Evolutionary conservation across 2,888 invertebrate species (phyloP), one percentile per base, ranked within the genome.

Genomic region (Tricholauxania praeusta): DNA sequence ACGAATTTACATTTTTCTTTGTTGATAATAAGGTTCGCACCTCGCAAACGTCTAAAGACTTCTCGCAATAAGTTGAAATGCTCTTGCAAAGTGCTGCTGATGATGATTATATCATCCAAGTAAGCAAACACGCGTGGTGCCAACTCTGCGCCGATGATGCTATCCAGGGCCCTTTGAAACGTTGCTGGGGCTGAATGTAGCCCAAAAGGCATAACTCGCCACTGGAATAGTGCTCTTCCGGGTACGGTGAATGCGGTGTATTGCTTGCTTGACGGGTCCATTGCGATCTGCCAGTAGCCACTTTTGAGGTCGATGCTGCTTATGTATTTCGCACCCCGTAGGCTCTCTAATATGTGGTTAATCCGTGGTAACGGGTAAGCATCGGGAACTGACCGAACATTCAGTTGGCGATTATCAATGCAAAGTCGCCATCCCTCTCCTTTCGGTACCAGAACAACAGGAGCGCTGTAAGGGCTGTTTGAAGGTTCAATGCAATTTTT

Each of bases 161-260:
- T 51, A 17, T 64, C 71, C 17, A 74, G 51, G 4, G 73, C 59
- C 8, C 70, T 12, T 59, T 73, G 73, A 60, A 73, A 73, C 7
- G 65, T 64, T 12, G 65, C 70, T 5, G 28, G 73, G 73, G 65
- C 73, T 2, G 73, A 73, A 22, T 73, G 73, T 17, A 73, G 48
- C 3, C 65, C 73, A 19, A 73, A 73, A 0, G 60, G 70, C 71
- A 73, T 73, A 0, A 71, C 67, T n/a, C 39, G 32, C 72, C 72
- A 74, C 19, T 72, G 72, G 32, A 39, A 74, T 8, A 72, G 32
- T 7, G 72, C 72, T 59, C 71, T 28, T 4, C 70, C 65, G 12
- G 75, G 47, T 1, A 75, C 75, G 1, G 66, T 64, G 51, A 74
- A 72, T 1, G 74, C 74, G 12, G 74, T 74, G 53, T 69, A 69